phyloP scores from a whole-genome alignment of 2,888 invertebrate genomes.

The Lymantria monacha region DNA sequence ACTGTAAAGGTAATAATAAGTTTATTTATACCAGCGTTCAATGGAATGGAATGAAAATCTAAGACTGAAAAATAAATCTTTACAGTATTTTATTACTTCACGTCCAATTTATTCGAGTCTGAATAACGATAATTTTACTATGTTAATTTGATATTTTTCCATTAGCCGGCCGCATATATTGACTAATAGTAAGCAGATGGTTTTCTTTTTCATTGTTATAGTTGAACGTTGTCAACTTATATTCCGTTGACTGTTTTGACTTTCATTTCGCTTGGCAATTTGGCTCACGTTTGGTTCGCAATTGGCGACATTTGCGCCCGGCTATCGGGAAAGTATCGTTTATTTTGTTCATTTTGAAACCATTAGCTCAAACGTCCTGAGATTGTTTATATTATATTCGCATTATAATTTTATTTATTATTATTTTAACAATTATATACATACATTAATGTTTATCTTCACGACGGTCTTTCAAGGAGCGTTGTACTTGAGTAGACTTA shows the following conservation, averaged over 20 bases:
- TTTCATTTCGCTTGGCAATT: too few species aligned
- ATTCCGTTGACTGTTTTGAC: too few species aligned
- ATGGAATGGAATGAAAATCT: not conserved
- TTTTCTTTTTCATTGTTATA: too few species aligned
- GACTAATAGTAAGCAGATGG: too few species aligned
- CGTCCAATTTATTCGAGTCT: conserved; percentile 20
- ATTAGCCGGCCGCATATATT: too few species aligned
- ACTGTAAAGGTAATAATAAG: conserved; percentile 11
- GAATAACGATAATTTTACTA: conserved; percentile 14
- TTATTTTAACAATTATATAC: not conserved
- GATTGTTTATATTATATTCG: conserved; percentile 12
- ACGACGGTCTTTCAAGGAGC: conserved; percentile 4
- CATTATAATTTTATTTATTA: conserved; percentile 5
- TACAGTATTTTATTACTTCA: conserved; percentile 8
- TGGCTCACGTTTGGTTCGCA: too few species aligned
- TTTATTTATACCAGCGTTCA: conserved; percentile 1
- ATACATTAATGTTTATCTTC: conserved; percentile 5
- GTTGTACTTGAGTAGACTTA: conserved; percentile 8
- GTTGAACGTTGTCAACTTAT: too few species aligned
- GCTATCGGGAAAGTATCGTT: too few species aligned
- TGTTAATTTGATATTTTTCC: too few species aligned
- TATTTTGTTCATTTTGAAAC: conserved; percentile 20
- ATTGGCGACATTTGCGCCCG: too few species aligned
- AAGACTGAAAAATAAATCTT: conserved; percentile 11
- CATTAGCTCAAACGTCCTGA: conserved; percentile 11